Evolutionary conservation across 2,113 vertebrate species (phyloP), one percentile per base, ranked within the genome.

Genomic region (Osmerus eperlanus): DNA sequence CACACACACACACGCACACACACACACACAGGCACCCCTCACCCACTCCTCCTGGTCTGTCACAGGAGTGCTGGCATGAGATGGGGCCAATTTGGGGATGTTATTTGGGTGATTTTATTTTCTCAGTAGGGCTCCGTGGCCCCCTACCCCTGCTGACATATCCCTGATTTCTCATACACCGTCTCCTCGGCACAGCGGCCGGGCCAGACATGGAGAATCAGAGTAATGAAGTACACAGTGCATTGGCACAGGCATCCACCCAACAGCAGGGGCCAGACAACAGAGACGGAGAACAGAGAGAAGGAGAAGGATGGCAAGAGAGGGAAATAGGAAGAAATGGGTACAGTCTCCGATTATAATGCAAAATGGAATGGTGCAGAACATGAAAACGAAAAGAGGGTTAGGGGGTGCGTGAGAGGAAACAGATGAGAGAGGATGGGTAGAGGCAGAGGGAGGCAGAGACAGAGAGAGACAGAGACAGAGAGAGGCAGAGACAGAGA

Each of bases 191-290:
- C 83, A 84, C 79, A 80, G 79, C 74, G 68, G 75, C 88, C 88
- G 87, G 85, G 84, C 68, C 79, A 91, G 93, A 93, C 88, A 87
- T 78, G 85, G 71, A 11, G 58, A 89, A 93, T 93, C 89, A 89
- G 86, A 89, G 89, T 93, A 92, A 94, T 89, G 91, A 93, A 91
- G 82, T 87, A 81, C 75, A 83, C 74, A 71, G 79, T 71, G 80
- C 73, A 80, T 85, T 81, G 85, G 84, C 88, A 81, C 89, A 87
- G 83, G 87, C 84, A 88, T 89, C 88, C 88, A 87, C 66, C 74
- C 54, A 73, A 68, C 72, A 78, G 83, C 78, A 68, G 80, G 76
- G 75, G 71, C 73, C 54, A 77, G 71, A 78, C 80, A 85, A 85
- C 71, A 81, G 74, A 83, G 74, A 60, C 18, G 53, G 36, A 54